A percentile compares a stretch with the other conserved stretches of the same genome.
phyloP scores from a whole-genome alignment of 2,113 vertebrate genomes.

The Nannobrachium achirus region DNA sequence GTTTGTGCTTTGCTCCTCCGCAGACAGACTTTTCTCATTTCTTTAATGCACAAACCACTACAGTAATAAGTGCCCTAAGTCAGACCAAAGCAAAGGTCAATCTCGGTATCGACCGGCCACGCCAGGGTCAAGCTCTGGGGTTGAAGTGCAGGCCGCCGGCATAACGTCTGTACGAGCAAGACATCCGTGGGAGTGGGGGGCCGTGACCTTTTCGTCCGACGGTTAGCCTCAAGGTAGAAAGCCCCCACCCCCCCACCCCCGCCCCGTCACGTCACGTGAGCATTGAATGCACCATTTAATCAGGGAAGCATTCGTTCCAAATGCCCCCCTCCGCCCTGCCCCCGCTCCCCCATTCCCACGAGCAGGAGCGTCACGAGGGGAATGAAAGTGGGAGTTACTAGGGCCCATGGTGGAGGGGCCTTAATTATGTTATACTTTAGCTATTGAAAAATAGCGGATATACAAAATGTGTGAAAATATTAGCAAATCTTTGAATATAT shows the following conservation, averaged over 20 bases:
- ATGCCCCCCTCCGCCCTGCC: not conserved
- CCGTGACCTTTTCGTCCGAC: slow-evolving; percentile 59
- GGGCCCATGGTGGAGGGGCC: no score
- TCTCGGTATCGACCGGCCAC: slow-evolving; percentile 53
- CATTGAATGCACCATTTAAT: slow-evolving; percentile 26
- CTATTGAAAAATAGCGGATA: no score
- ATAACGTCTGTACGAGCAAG: slow-evolving; percentile 21
- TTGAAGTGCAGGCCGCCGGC: slow-evolving; percentile 51
- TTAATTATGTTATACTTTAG: no score
- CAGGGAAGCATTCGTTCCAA: not conserved
- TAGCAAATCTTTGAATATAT: no score
- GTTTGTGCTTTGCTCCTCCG: no score
- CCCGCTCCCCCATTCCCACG: no score
- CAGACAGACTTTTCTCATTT: not conserved
- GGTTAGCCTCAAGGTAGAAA: slow-evolving; percentile 42
- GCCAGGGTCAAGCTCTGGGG: slow-evolving; percentile 66
- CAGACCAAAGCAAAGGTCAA: slow-evolving; percentile 64
- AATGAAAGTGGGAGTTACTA: no score
- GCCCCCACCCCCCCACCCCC: not conserved
- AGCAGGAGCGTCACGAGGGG: no score
- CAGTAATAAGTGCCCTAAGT: slow-evolving; percentile 66
- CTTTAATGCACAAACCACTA: slow-evolving; percentile 39
- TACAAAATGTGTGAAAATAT: no score
- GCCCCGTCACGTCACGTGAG: slow-evolving; percentile 14
- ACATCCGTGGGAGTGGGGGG: slow-evolving; percentile 55